Base-by-base conservation (phyloP, 2,797 vertebrate genomes). In the Platyrinchus mystaceus region DNA sequence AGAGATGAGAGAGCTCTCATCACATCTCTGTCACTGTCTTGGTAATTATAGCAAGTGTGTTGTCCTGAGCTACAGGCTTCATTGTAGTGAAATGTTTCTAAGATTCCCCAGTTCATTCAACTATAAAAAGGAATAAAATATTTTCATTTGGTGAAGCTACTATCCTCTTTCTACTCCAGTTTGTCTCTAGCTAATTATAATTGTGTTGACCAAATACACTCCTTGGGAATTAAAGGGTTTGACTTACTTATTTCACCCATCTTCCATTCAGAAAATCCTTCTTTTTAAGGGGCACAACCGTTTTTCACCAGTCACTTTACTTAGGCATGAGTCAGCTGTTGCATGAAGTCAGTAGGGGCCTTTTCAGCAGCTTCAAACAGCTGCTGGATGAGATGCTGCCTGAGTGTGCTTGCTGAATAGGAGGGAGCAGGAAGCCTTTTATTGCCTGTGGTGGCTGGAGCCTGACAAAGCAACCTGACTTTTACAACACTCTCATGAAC, bases 281-380 rank as follows among this genome's bases (percentile, higher is more conserved):
- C 20, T 64, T 2, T 68, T 71, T 64, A 64, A 84, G 73, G 17
- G 21, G 6, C 21, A 92, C 34, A 34, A 39, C 4, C 17, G 5
- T n/a, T 76, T 87, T n/a, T 37, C 27, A 43, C 5, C 27, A 66
- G 43, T 67, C n/a, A n/a, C 22, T 30, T 82, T 77, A 53, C 26
- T 84, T 28, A 56, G 53, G 26, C 56, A 64, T 52, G 69, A 92
- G 32, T 83, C 68, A 83, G 84, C 47, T 77, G 60, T 86, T 80
- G 47, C 52, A 46, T 16, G 10, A 55, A 88, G 50, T 66, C 87
- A 83, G 73, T 34, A 77, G 80, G 64, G 76, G 43, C 36, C 75
- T 79, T 94, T 91, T 88, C 81, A 94, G 69, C 53, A 82, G 19
- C 58, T 79, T 73, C 75, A 85, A 69, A 62, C 46, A 69, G 68